Conservation (phyloP, 1,140 invertebrate genomes). For the Dysdera silvatica region DNA sequence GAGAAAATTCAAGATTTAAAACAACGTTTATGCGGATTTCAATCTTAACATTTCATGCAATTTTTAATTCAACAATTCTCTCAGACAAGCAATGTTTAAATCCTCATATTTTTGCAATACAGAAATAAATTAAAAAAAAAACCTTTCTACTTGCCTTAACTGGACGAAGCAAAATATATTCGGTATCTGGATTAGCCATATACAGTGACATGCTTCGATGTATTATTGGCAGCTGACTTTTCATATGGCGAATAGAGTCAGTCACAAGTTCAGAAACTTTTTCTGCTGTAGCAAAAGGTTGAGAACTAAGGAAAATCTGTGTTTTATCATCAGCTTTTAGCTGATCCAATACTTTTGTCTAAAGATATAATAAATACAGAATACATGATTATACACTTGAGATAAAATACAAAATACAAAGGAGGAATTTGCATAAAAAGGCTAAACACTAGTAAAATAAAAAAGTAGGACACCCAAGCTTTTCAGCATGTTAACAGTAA, state of each 20-base stretch:
- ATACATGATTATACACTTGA: background rate
- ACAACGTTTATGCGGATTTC: too few species aligned
- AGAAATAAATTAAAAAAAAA: background rate
- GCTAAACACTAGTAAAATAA: too few species aligned
- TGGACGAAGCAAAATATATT: conserved; percentile 88
- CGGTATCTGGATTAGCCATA: conserved; percentile 90
- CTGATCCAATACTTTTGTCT: conserved; percentile 42
- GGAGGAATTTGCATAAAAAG: too few species aligned
- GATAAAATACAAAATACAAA: too few species aligned
- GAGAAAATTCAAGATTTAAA: too few species aligned
- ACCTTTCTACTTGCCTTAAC: conserved; percentile 58
- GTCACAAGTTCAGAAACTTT: conserved; percentile 44
- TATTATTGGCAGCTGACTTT: conserved; percentile 65
- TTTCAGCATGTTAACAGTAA: too few species aligned
- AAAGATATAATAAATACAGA: background rate
- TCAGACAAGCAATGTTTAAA: too few species aligned
- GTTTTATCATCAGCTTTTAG: conserved; percentile 40
- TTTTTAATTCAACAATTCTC: too few species aligned
- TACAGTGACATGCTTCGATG: conserved; percentile 88
- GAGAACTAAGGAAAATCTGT: conserved; percentile 39
- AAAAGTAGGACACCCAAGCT: too few species aligned
- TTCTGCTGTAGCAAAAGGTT: conserved; percentile 48
- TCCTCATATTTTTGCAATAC: too few species aligned
- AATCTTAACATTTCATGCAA: too few species aligned
- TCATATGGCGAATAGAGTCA: conserved; percentile 58